These are phyloP conservation scores for Aphrophora alni DNA, from an alignment of 2,888 invertebrate species.

Conservation along the genomic window DNA sequence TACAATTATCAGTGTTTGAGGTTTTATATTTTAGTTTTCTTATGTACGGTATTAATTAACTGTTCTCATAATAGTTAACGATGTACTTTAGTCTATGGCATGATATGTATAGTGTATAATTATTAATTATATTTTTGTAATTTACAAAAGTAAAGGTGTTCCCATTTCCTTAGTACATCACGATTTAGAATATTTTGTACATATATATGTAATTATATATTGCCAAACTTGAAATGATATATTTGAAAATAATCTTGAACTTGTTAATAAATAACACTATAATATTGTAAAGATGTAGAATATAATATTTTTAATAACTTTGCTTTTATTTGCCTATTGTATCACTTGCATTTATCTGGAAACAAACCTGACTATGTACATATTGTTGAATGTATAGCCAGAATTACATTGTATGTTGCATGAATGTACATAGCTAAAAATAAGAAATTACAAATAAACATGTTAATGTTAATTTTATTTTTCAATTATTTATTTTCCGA, in stretches of 20 bases:
- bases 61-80: neutral
- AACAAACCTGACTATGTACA: neutral
- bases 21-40: neutral
- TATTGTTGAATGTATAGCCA: conserved; percentile 1
- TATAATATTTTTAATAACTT: conserved; percentile 2
- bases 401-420: neutral
- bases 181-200: neutral
- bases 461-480: neutral
- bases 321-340: neutral
- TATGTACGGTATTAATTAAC: neutral
- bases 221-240: neutral
- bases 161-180: neutral
- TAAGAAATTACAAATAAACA: neutral
- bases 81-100: neutral
- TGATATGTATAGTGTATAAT: neutral
- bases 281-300: conserved; percentile 2
- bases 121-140: neutral
- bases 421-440: neutral
- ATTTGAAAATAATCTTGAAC: neutral
- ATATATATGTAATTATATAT: neutral
- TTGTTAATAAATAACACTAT: neutral
- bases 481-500: neutral
- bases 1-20: neutral
- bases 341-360: neutral
- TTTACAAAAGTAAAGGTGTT: neutral